phyloP scores from a whole-genome alignment of 2,113 vertebrate species.

The Calidris pygmaea region DNA sequence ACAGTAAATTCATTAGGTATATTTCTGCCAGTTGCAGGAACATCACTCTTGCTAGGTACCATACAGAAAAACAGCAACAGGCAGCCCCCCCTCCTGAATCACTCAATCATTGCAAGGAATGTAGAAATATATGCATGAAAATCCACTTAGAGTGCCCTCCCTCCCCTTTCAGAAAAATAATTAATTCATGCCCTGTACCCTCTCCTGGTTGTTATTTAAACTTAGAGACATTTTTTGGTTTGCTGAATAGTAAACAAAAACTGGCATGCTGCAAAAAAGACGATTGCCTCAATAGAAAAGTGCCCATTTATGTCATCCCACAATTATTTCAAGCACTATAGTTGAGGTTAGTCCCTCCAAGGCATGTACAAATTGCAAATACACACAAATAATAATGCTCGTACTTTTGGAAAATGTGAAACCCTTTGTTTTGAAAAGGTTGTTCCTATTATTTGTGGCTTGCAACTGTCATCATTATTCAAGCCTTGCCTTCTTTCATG shows the following conservation, averaged over 20 bases:
- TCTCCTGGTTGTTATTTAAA: background rate
- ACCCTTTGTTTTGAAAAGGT: slow-evolving; percentile 42
- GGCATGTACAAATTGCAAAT: slow-evolving; percentile 64
- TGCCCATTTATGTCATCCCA: slow-evolving; percentile 57
- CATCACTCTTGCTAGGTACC: background rate
- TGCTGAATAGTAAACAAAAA: slow-evolving; percentile 47
- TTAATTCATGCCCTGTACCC: background rate
- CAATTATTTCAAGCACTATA: slow-evolving; percentile 46
- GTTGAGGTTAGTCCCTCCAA: slow-evolving; percentile 55
- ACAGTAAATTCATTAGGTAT: background rate
- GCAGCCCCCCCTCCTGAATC: background rate
- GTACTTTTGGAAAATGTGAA: slow-evolving; percentile 61
- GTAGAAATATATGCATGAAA: background rate
- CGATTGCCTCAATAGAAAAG: slow-evolving; percentile 47
- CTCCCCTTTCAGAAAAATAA: background rate
- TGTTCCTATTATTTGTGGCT: slow-evolving; percentile 58
- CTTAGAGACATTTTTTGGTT: background rate
- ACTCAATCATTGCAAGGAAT: background rate
- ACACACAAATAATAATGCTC: slow-evolving; percentile 57
- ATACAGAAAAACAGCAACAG: background rate
- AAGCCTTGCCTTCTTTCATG: slow-evolving; percentile 59
- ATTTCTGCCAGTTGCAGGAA: background rate
- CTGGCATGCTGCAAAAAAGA: slow-evolving; percentile 16
- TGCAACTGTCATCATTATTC: slow-evolving; percentile 66
- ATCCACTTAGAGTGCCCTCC: background rate